Conservation (phyloP, 2,888 invertebrate species). For the Meloe dianella region DNA sequence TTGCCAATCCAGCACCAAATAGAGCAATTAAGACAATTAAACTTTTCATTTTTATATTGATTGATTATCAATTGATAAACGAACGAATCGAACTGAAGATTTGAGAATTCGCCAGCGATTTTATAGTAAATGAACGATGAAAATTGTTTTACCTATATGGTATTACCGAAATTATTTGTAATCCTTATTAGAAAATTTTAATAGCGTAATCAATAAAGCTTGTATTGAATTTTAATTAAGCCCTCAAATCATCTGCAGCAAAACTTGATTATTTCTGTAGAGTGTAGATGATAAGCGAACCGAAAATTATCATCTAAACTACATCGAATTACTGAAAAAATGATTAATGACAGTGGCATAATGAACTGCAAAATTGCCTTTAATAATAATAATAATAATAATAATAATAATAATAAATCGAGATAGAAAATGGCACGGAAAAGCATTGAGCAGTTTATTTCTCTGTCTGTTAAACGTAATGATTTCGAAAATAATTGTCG, state of each 20-base stretch:
- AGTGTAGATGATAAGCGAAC: not conserved
- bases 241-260: not conserved
- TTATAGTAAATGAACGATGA: not conserved
- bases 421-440: too few relatives aligned
- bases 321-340: not conserved
- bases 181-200: conserved; percentile 2
- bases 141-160: not conserved
- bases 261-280: not conserved
- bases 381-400: not conserved
- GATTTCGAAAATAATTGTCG: too few relatives aligned
- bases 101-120: not conserved
- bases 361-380: not conserved
- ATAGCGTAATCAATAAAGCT: conserved; percentile 15
- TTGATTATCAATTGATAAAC: not conserved
- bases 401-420: not conserved
- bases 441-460: too few relatives aligned
- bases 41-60: not conserved
- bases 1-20: not conserved
- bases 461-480: too few relatives aligned
- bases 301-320: not conserved
- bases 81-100: not conserved
- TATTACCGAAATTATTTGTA: not conserved
- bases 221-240: conserved; percentile 12
- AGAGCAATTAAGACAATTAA: not conserved
- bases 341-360: not conserved